A percentile compares a stretch with the other conserved stretches of the same genome.
Conservation (phyloP, 2,888 invertebrate genomes). For the Sesia apiformis region DNA sequence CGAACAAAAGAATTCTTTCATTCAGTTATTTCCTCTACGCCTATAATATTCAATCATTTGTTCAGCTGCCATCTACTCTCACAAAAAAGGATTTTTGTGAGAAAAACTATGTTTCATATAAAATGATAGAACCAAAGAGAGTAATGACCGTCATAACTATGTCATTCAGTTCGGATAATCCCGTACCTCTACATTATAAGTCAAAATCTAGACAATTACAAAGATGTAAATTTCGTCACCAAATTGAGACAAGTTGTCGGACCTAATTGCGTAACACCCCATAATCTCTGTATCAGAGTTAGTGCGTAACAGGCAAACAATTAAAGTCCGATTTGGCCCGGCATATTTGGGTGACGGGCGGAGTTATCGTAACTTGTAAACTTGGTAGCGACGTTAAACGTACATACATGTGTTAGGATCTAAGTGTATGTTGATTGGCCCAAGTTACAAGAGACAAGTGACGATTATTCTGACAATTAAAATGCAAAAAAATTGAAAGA, state of each 20-base stretch:
- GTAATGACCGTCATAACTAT: too few relatives aligned
- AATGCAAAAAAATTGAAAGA: too few relatives aligned
- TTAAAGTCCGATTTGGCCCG: constrained; percentile 7
- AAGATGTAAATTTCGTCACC: neutral
- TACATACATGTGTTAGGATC: neutral
- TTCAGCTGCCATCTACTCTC: too few relatives aligned
- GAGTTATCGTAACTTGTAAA: constrained; percentile 1
- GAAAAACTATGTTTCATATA: too few relatives aligned
- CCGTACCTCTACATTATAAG: too few relatives aligned
- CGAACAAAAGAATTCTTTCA: too few relatives aligned
- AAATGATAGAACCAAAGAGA: too few relatives aligned
- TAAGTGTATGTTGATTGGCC: neutral
- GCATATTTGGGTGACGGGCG: constrained; percentile 4
- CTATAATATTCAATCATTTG: too few relatives aligned
- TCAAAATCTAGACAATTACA: too few relatives aligned
- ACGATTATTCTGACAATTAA: neutral
- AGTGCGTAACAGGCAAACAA: constrained; percentile 5
- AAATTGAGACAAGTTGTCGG: neutral
- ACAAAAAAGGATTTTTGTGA: too few relatives aligned
- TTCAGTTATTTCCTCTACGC: too few relatives aligned
- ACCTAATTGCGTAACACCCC: neutral
- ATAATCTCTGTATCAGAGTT: neutral
- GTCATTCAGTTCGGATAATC: too few relatives aligned
- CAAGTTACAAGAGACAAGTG: neutral
- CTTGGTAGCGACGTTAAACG: constrained; percentile 1